A percentile compares a stretch with the other conserved stretches of the same genome.
Evolutionary conservation across 1,140 invertebrate species (phyloP).

Genomic region (Drosophila tani): DNA sequence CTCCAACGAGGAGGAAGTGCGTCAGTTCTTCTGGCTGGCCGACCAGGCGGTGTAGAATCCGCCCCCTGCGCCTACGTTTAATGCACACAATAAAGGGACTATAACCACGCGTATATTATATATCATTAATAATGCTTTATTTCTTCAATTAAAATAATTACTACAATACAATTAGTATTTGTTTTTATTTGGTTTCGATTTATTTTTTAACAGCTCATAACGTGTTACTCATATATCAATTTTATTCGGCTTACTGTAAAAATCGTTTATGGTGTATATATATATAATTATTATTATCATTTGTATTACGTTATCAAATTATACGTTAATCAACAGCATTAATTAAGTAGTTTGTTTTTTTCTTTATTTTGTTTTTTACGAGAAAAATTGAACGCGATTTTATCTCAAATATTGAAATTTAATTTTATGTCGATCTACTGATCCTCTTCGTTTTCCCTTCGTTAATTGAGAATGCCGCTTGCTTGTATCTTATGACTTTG

Average conservation of each 20-base stretch:
- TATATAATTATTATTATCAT: slow-evolving; percentile 76
- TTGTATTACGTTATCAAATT: slow-evolving; percentile 72
- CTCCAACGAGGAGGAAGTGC: slow-evolving; percentile 87
- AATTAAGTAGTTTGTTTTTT: slow-evolving; percentile 40
- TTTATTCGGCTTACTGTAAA: slow-evolving; percentile 67
- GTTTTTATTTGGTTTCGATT: slow-evolving; percentile 73
- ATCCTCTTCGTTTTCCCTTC: slow-evolving; percentile 36
- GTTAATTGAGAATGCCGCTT: slow-evolving; percentile 32
- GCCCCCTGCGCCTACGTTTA: background rate
- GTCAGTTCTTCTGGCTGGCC: slow-evolving; percentile 88
- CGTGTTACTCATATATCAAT: slow-evolving; percentile 69
- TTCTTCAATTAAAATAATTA: slow-evolving; percentile 66
- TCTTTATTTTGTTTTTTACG: slow-evolving; percentile 40
- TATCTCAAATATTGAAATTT: slow-evolving; percentile 65
- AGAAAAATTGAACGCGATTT: slow-evolving; percentile 75
- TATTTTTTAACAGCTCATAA: slow-evolving; percentile 77
- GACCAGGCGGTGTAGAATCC: slow-evolving; percentile 43
- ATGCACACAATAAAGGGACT: slow-evolving; percentile 23
- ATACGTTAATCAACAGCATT: slow-evolving; percentile 65
- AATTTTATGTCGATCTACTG: slow-evolving; percentile 50
- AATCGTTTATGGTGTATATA: slow-evolving; percentile 67
- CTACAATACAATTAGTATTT: slow-evolving; percentile 70
- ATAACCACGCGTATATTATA: slow-evolving; percentile 35
- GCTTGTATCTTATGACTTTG: slow-evolving; percentile 43
- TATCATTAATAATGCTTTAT: slow-evolving; percentile 81